Base-by-base conservation (phyloP, 1,140 invertebrate species). In the Holotrichia oblita region DNA sequence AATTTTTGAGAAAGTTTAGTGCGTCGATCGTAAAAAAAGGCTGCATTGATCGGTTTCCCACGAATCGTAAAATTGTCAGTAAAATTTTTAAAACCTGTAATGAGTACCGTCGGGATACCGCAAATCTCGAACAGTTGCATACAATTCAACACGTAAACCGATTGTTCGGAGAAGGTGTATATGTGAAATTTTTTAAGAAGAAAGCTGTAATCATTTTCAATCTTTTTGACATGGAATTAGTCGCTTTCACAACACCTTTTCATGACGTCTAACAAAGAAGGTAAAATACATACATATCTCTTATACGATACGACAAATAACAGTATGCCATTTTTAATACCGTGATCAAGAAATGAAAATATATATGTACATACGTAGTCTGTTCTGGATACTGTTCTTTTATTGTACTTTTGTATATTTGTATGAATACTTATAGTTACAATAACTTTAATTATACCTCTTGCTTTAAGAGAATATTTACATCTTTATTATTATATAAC, bases 141-240 rank as follows among this genome's bases (percentile, higher is more conserved):
- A 17, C 48, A 55, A 55, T 55, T 55, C 17, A 6, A 55, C n/a
- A n/a, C n/a, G n/a, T 55, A 14, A 44, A 44, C 2, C 42, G 14
- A 17, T 55, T 55, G 17, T 55, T 55, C 48, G 17, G 3, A 12
- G 3, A 48, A n/a, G 44, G 44, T n/a, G n/a, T 55, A 17, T 55
- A 55, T n/a, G 27, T n/a, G 48, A 17, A 55, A 17, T 55, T 55
- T 17, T 14, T 55, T 55, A n/a, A 55, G 17, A 55, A 55, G 14
- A 17, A 55, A 55, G 48, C 48, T 55, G 14, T 55, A 55, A 55
- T 55, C 48, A 55, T 55, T 55, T 55, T 55, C 48, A 55, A 55
- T 55, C 48, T 17, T 17, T n/a, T 55, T 55, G 14, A 55, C 48
- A 55, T 6, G 48, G 48, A 55, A 55, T 55, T 55, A 55, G 6